Base-by-base conservation (phyloP, 23 tunicate species). In the Ciona savignyi region DNA sequence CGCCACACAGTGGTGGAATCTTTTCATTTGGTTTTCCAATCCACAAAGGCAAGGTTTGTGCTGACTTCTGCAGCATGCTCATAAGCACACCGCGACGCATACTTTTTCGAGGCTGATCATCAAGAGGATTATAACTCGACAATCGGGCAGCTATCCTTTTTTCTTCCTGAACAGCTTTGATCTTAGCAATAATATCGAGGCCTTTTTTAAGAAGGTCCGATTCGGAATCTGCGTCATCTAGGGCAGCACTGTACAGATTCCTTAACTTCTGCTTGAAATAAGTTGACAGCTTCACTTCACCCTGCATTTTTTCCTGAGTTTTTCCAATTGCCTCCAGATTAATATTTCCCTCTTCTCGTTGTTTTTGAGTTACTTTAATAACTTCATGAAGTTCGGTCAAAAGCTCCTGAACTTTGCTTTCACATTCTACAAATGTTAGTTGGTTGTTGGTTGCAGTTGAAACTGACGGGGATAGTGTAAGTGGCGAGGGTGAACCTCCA, bases 71-170 rank as follows among this genome's bases (percentile, higher is more conserved):
- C 32, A 93, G 81, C 87, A 85, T 80, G 70, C 88, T 81, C 98
- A 93, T 93, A 35, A 93, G 62, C 22, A 93, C 98, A 19, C 99
- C 99, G 0, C 95, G 71, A 3, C 99, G 67, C 86, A 91, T 85
- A 29, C 84, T 91, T 80, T 91, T 91, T 21, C 97, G 35, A 3
- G 96, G 96, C 25, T 82, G 82, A 30, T 86, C 85, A 4, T 85
- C 91, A 67, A 4, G 2, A 0, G 35, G 27, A 62, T 15, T 30
- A 22, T 15, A 1, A 60, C 80, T 85, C 4, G 78, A 60, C 1
- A 70, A 27, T 66, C 97, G 32, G n/a, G 71, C 78, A 29, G 81
- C 71, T 25, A 91, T 72, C 51, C 97, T 66, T 60, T 80, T 84
- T 73, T 91, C 87, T 42, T 84, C 91, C 60, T 80, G 91, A 34